A percentile compares a stretch with the other conserved stretches of the same genome.
phyloP scores from a whole-genome alignment of 2,888 invertebrate species.

The Colletes collaris region DNA sequence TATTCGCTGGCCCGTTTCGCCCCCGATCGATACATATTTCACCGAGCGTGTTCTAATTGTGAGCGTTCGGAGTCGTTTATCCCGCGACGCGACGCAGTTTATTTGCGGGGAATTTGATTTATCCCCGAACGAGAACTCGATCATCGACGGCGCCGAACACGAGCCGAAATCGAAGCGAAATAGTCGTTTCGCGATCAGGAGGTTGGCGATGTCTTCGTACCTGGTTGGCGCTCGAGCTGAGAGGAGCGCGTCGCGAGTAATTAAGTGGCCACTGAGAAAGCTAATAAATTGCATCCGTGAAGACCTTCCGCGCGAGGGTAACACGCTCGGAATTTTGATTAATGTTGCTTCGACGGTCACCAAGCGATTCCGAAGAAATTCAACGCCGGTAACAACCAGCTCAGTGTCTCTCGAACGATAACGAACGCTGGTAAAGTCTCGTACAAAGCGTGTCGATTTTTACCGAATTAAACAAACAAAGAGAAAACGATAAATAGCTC shows the following conservation, averaged over 20 bases:
- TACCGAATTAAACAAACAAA: too few relatives aligned
- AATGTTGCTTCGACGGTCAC: constrained; percentile 3
- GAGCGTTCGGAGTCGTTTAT: constrained; percentile 32
- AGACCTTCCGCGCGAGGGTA: background rate
- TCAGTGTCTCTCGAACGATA: too few relatives aligned
- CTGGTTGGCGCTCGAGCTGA: background rate
- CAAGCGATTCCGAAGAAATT: background rate
- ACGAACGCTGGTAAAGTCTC: too few relatives aligned
- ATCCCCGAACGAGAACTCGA: constrained; percentile 7
- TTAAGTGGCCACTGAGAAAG: constrained; percentile 12
- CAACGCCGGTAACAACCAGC: background rate
- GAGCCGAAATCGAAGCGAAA: background rate
- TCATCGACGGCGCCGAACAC: background rate
- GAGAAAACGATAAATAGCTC: too few relatives aligned
- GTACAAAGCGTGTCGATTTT: too few relatives aligned
- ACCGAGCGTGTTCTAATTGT: constrained; percentile 31
- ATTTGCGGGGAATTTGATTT: constrained; percentile 42
- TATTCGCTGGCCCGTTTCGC: background rate
- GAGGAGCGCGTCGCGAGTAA: constrained; percentile 2
- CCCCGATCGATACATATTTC: constrained; percentile 44
- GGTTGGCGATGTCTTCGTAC: background rate
- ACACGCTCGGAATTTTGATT: constrained; percentile 21
- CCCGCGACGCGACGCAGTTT: constrained; percentile 26
- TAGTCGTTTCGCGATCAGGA: background rate
- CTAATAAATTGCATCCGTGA: constrained; percentile 25